A percentile compares a stretch with the other conserved stretches of the same genome.
These are phyloP conservation scores for Automeris io DNA, from an alignment of 2,888 invertebrate species.

Conservation along the genomic window DNA sequence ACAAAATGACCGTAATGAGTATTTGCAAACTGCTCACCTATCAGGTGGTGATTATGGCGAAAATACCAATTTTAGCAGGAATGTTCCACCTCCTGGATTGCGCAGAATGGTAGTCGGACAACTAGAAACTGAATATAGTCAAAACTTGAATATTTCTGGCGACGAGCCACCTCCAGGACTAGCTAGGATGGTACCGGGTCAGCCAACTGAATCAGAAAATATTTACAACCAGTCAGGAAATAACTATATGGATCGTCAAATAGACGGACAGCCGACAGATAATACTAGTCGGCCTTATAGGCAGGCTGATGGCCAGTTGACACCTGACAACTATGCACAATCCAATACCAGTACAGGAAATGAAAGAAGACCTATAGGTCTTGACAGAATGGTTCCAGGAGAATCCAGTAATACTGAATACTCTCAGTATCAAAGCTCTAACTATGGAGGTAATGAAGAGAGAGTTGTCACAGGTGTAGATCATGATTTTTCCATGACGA, in stretches of 20 bases:
- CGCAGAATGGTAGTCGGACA: slow-evolving; percentile 82
- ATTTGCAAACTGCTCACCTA: slow-evolving; percentile 85
- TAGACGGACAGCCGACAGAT: slow-evolving; percentile 61
- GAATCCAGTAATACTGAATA: slow-evolving; percentile 75
- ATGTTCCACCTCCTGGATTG: slow-evolving; percentile 79
- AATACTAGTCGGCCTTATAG: slow-evolving; percentile 49
- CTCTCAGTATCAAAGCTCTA: slow-evolving; percentile 43
- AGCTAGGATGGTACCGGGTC: slow-evolving; percentile 72
- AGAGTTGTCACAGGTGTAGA: slow-evolving; percentile 78
- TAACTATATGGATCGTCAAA: slow-evolving; percentile 60
- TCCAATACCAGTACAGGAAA: slow-evolving; percentile 30
- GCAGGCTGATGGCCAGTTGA: slow-evolving; percentile 64
- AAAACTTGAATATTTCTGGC: slow-evolving; percentile 42
- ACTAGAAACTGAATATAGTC: slow-evolving; percentile 73
- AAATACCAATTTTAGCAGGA: slow-evolving; percentile 58
- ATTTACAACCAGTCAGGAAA: slow-evolving; percentile 51
- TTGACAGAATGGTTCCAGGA: slow-evolving; percentile 80
- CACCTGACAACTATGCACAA: slow-evolving; percentile 48
- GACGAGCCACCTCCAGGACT: slow-evolving; percentile 74
- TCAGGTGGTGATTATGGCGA: slow-evolving; percentile 75
- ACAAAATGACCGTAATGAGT: slow-evolving; percentile 84
- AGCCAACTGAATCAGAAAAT: slow-evolving; percentile 57
- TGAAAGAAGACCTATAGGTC: slow-evolving; percentile 69
- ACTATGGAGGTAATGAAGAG: slow-evolving; percentile 60
- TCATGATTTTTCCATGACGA: slow-evolving; percentile 43